phyloP scores from a whole-genome alignment of 2,888 invertebrate species.

The Dynastes tityus region DNA sequence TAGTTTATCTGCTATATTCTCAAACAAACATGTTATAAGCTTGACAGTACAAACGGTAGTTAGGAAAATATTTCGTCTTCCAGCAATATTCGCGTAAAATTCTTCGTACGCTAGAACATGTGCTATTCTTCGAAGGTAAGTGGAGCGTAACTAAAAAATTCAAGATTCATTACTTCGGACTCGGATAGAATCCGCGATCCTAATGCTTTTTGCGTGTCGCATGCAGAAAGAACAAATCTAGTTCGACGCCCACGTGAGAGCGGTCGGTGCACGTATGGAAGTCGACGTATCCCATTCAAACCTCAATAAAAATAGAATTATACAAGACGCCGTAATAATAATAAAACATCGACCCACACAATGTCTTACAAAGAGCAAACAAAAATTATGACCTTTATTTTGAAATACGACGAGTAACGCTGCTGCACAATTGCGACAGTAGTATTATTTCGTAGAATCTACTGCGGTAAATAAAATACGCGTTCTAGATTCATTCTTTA shows the following conservation, averaged over 20 bases:
- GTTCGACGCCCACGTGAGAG: slow-evolving; percentile 14
- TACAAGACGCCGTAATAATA: slow-evolving; percentile 9
- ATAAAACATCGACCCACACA: slow-evolving; percentile 15
- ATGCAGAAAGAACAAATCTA: slow-evolving; percentile 18
- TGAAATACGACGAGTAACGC: neutral
- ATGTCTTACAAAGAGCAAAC: slow-evolving; percentile 13
- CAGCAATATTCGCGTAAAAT: neutral
- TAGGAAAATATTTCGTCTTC: neutral
- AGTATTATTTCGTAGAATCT: neutral
- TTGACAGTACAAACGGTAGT: slow-evolving; percentile 10
- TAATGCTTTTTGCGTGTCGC: slow-evolving; percentile 17
- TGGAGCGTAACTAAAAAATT: slow-evolving; percentile 15
- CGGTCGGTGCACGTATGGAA: slow-evolving; percentile 3
- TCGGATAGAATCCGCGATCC: neutral
- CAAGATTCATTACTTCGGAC: slow-evolving; percentile 14
- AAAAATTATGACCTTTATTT: slow-evolving; percentile 28
- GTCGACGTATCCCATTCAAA: neutral
- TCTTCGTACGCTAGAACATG: slow-evolving; percentile 2
- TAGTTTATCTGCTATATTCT: neutral
- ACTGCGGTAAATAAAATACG: neutral
- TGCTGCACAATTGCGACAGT: neutral
- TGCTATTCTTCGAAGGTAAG: slow-evolving; percentile 18
- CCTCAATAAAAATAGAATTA: slow-evolving; percentile 15
- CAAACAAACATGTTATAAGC: neutral
- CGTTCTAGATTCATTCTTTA: too few relatives aligned